Evolutionary conservation across 2,888 invertebrate species (phyloP).

Genomic region (Teleogryllus oceanicus): DNA sequence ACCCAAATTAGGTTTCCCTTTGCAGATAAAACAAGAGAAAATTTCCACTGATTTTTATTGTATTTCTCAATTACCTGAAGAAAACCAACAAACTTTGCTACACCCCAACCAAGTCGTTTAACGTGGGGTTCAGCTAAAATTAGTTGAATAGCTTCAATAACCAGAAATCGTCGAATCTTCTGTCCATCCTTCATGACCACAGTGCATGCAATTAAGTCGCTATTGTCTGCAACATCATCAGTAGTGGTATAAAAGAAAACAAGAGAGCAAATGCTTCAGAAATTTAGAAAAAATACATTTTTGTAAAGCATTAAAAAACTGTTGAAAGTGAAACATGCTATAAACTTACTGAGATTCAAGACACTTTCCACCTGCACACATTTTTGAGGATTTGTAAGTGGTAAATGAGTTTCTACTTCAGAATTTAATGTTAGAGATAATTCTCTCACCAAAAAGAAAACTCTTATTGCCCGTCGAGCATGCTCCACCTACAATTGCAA

Average conservation of each 20-base stretch:
- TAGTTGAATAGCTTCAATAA: conserved; percentile 91
- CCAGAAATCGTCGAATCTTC: conserved; percentile 89
- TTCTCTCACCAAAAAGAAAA: conserved; percentile 84
- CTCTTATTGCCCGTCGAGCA: conserved; percentile 83
- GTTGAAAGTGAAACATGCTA: not conserved
- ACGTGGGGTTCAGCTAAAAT: conserved; percentile 97
- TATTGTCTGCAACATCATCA: conserved; percentile 72
- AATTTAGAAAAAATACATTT: not conserved
- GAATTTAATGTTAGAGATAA: conserved; percentile 70
- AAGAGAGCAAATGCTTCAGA: not conserved
- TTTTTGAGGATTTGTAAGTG: conserved; percentile 80
- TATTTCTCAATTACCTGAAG: conserved; percentile 54
- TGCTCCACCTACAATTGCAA: conserved; percentile 65
- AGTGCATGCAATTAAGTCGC: conserved; percentile 94
- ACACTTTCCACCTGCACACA: conserved; percentile 92
- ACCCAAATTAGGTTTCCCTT: too few relatives aligned
- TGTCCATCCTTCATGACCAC: conserved; percentile 86
- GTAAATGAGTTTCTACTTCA: conserved; percentile 81
- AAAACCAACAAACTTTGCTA: conserved; percentile 93
- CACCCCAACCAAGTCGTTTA: conserved; percentile 93
- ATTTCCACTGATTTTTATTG: not conserved
- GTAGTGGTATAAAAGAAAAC: not conserved
- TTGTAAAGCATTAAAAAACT: not conserved
- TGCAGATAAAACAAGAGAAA: conserved; percentile 19
- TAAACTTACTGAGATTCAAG: conserved; percentile 83